Conservation (phyloP, 2,113 vertebrate genomes). For the Gavia stellata region DNA sequence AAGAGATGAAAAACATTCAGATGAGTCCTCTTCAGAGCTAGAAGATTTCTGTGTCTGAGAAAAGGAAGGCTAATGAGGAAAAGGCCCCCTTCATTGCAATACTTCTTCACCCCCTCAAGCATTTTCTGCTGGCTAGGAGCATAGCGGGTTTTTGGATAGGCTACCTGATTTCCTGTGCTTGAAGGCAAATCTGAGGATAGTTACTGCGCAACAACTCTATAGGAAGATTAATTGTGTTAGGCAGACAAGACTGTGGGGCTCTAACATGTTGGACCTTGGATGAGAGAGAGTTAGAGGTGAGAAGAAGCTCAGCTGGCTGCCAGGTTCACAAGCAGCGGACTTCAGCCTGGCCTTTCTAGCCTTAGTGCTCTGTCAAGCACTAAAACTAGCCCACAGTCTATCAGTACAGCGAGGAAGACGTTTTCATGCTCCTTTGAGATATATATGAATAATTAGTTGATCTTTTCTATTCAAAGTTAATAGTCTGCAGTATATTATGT, state of each 20-base stretch:
- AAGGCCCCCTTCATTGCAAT: not conserved
- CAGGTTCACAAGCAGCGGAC: not conserved
- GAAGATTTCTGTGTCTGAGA: not conserved
- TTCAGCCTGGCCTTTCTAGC: not conserved
- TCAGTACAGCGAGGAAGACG: not conserved
- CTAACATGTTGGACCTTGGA: not conserved
- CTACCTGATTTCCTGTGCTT: not conserved
- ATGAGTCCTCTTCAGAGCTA: not conserved
- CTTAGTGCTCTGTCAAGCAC: not conserved
- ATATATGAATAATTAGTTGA: not conserved
- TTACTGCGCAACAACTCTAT: accelerated
- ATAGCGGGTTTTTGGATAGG: not conserved
- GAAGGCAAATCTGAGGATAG: not conserved
- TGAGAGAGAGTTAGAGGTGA: not conserved
- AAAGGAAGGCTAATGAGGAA: not conserved
- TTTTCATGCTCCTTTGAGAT: not conserved
- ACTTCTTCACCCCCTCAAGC: not conserved
- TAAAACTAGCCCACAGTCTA: not conserved
- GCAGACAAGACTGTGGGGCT: not conserved
- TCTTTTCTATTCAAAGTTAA: not conserved
- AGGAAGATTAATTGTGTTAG: not conserved
- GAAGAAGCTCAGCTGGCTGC: not conserved
- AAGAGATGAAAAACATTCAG: not conserved
- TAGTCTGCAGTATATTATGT: not conserved
- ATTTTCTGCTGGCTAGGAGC: not conserved